These are phyloP conservation scores for Protobothrops mucrosquamatus DNA, from an alignment of 2,113 vertebrate species.

Conservation along the genomic window DNA sequence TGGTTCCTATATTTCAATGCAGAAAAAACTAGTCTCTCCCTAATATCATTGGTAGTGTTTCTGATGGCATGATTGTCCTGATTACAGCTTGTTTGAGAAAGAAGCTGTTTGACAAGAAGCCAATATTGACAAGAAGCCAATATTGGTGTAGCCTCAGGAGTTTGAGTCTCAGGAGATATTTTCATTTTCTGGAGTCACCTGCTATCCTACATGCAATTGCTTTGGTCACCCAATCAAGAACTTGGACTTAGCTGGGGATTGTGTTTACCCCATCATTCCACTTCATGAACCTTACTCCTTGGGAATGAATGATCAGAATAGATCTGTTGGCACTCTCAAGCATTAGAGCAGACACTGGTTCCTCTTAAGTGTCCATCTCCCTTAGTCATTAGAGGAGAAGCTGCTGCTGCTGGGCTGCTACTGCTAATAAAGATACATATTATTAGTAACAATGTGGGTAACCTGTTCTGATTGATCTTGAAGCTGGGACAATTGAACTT, in stretches of 20 bases:
- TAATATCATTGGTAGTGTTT: neutral
- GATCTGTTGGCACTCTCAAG: neutral
- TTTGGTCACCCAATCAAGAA: neutral
- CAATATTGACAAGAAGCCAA: neutral
- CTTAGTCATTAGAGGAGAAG: neutral
- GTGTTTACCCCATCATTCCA: neutral
- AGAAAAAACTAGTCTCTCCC: neutral
- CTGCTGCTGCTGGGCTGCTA: neutral
- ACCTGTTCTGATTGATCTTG: neutral
- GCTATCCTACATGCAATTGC: neutral
- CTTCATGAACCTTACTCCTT: neutral
- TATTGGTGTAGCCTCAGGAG: neutral
- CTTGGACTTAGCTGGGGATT: neutral
- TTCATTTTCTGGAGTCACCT: neutral
- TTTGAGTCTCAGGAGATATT: neutral
- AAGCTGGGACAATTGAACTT: no score
- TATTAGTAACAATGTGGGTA: no score
- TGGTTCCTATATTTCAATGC: slow-evolving; percentile 34
- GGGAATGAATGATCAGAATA: neutral
- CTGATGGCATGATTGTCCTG: neutral
- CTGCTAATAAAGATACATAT: neutral
- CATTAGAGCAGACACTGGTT: neutral
- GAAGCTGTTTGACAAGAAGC: neutral
- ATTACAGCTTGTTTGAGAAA: neutral
- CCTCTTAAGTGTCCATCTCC: neutral